Evolutionary conservation across 2,113 vertebrate genomes (phyloP).

Genomic region (Rhinichthys klamathensis): DNA sequence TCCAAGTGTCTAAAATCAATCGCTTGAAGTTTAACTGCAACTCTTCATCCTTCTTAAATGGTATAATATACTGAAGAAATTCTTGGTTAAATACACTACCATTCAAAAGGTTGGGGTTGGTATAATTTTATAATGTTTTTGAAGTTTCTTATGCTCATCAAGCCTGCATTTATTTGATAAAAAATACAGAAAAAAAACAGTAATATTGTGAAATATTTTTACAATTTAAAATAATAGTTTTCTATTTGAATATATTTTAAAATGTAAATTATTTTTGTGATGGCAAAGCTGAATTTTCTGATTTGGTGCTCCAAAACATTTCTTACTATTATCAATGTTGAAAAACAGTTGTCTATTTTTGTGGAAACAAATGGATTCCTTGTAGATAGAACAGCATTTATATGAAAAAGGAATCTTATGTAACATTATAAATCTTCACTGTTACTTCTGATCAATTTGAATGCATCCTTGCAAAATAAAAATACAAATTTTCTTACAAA

Average conservation of each 20-base stretch:
- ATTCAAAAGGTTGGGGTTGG: neutral
- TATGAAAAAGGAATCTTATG: neutral
- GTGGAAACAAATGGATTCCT: neutral
- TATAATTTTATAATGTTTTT: too few species aligned
- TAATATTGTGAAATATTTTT: neutral
- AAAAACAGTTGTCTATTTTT: neutral
- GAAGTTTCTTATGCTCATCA: neutral
- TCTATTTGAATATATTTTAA: neutral
- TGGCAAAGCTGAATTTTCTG: neutral
- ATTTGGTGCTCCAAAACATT: neutral
- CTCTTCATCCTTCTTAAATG: neutral
- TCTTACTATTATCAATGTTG: neutral
- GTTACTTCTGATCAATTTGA: neutral
- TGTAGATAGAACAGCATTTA: neutral
- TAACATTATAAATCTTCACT: neutral
- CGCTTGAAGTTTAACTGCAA: neutral
- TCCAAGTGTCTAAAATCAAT: neutral
- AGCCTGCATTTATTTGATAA: too few species aligned
- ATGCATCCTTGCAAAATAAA: neutral
- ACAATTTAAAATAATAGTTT: neutral
- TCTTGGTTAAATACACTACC: neutral
- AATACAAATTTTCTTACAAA: neutral
- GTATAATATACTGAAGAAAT: neutral
- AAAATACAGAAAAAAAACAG: neutral
- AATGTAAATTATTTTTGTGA: neutral